A percentile compares a stretch with the other conserved stretches of the same genome.
Conservation (phyloP, 2,113 vertebrate species). For the Tachysurus fulvidraco region DNA sequence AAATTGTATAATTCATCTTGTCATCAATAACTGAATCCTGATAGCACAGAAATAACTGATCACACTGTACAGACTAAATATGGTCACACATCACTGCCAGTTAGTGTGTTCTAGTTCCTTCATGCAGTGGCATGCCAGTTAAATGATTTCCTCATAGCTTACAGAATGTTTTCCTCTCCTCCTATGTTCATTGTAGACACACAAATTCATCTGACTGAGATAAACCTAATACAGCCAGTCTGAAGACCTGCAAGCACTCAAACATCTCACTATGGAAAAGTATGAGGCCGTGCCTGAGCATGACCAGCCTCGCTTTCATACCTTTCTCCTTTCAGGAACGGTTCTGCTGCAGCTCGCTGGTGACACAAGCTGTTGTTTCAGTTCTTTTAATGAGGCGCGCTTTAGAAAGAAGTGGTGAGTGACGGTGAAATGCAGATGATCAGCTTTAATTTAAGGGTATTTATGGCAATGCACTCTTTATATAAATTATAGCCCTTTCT, state of each 20-base stretch:
- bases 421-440: neutral
- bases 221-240: neutral
- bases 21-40: neutral
- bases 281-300: neutral
- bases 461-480: neutral
- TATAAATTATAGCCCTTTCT: neutral
- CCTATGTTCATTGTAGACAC: neutral
- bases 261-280: neutral
- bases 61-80: neutral
- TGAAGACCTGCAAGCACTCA: neutral
- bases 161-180: neutral
- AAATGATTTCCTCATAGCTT: neutral
- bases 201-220: neutral
- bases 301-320: neutral
- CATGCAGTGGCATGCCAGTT: neutral
- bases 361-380: neutral
- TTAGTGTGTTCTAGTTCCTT: neutral
- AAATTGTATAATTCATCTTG: neutral
- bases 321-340: neutral
- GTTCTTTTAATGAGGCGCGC: too few relatives aligned
- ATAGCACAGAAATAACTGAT: neutral
- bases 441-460: neutral
- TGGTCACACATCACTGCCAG: neutral
- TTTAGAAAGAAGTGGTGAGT: neutral
- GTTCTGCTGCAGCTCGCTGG: neutral